phyloP scores from a whole-genome alignment of 2,797 vertebrate genomes.

The Furcifer pardalis region DNA sequence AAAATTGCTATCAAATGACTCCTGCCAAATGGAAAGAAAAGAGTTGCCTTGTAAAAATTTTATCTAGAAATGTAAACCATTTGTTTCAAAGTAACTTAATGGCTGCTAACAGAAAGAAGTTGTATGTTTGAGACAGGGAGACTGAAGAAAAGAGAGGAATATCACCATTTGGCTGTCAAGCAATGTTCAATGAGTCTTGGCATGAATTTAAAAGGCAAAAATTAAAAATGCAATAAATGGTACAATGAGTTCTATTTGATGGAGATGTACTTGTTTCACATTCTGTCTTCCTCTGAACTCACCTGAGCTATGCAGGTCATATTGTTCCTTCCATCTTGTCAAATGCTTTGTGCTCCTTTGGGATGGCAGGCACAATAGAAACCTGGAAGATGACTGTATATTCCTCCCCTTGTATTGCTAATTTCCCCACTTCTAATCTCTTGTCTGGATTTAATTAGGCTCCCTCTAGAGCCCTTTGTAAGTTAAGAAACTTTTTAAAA shows the following conservation, averaged over 20 bases:
- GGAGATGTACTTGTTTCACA: neutral
- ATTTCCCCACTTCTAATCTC: slow-evolving; percentile 19
- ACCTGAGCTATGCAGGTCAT: slow-evolving; percentile 10
- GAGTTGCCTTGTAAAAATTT: neutral
- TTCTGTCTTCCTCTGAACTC: slow-evolving; percentile 9
- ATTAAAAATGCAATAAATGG: slow-evolving; percentile 7
- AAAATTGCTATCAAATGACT: neutral
- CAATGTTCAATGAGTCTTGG: neutral
- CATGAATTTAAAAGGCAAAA: slow-evolving; percentile 13
- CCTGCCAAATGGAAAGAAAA: neutral
- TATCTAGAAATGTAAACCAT: neutral
- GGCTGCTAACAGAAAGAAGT: neutral
- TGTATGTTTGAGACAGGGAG: neutral
- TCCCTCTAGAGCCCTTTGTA: slow-evolving; percentile 21
- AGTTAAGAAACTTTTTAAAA: slow-evolving; percentile 17
- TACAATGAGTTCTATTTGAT: neutral
- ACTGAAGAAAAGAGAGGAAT: neutral
- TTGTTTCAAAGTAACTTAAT: neutral
- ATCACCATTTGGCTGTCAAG: neutral
- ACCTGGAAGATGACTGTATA: slow-evolving; percentile 25
- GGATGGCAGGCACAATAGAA: slow-evolving; percentile 29
- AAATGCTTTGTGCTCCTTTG: slow-evolving; percentile 18
- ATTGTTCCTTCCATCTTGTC: slow-evolving; percentile 4
- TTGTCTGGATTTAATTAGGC: slow-evolving; percentile 30
- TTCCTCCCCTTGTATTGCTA: slow-evolving; percentile 28